Conservation (phyloP, 2,797 vertebrate genomes). For the Sebastes itinus region DNA sequence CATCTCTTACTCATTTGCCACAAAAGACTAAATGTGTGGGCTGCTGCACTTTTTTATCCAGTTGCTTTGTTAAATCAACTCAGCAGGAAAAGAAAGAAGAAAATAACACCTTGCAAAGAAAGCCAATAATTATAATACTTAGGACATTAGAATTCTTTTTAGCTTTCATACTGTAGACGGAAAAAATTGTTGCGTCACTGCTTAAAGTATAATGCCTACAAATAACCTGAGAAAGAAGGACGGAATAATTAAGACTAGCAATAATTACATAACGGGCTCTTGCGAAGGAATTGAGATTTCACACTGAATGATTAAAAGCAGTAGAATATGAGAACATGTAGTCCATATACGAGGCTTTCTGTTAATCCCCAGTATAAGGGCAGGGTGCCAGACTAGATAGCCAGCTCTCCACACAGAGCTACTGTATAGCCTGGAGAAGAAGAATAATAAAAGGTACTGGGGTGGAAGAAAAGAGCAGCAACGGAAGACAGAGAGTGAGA, state of each 20-base stretch:
- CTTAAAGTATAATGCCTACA: not conserved
- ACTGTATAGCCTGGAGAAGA: slow-evolving; percentile 33
- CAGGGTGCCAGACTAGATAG: slow-evolving; percentile 20
- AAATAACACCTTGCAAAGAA: not conserved
- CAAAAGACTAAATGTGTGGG: not conserved
- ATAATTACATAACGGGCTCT: slow-evolving; percentile 48
- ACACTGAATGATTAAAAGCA: slow-evolving; percentile 50
- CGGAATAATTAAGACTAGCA: slow-evolving; percentile 24
- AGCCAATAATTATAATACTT: not conserved
- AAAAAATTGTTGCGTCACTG: not conserved
- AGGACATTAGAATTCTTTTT: not conserved
- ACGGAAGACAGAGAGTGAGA: slow-evolving; percentile 23
- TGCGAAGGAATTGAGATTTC: slow-evolving; percentile 41
- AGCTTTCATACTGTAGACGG: not conserved
- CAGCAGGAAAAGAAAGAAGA: not conserved
- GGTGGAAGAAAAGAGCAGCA: slow-evolving; percentile 35
- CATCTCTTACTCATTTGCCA: not conserved
- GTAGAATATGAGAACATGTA: slow-evolving; percentile 20
- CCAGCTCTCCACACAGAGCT: slow-evolving; percentile 1
- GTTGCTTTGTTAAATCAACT: not conserved
- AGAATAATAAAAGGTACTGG: slow-evolving; percentile 22
- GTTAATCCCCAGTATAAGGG: slow-evolving; percentile 39
- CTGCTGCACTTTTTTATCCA: not conserved
- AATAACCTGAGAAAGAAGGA: slow-evolving; percentile 19
- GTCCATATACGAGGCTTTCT: slow-evolving; percentile 17